Evolutionary conservation across 2,888 invertebrate genomes (phyloP).

Genomic region (Rhabditoides inermis): DNA sequence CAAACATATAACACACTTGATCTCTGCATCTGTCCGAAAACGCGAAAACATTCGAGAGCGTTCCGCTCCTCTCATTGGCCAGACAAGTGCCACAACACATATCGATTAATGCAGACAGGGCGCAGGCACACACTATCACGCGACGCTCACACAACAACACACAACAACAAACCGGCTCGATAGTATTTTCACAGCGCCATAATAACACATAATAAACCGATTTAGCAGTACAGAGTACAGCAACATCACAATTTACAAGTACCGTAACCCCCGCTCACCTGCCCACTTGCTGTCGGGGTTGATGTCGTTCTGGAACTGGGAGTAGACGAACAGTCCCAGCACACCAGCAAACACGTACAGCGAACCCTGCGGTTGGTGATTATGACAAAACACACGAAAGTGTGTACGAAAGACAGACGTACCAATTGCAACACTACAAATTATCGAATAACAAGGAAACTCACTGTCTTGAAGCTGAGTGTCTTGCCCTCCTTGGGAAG

Average conservation of each 20-base stretch:
- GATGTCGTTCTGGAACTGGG: slow-evolving; percentile 29
- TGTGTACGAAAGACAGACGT: background rate
- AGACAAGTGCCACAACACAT: too few relatives aligned
- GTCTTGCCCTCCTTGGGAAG: slow-evolving; percentile 35
- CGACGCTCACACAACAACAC: too few relatives aligned
- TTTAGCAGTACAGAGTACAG: background rate
- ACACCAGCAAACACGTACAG: slow-evolving; percentile 15
- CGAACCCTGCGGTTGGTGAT: slow-evolving; percentile 12
- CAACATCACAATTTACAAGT: background rate
- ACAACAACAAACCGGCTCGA: too few relatives aligned
- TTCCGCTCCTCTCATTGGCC: too few relatives aligned
- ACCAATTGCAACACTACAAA: background rate
- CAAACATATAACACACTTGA: too few relatives aligned
- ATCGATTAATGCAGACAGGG: too few relatives aligned
- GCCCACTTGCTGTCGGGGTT: slow-evolving; percentile 44
- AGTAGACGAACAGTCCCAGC: slow-evolving; percentile 22
- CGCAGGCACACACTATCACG: too few relatives aligned
- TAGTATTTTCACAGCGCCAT: too few relatives aligned
- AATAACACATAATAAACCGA: too few relatives aligned
- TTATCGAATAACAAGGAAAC: background rate
- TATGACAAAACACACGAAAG: background rate
- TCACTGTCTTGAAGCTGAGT: slow-evolving; percentile 26
- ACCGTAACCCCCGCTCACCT: too few relatives aligned
- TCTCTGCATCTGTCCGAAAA: too few relatives aligned
- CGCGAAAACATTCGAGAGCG: too few relatives aligned